Evolutionary conservation across 2,113 vertebrate genomes (phyloP), one percentile per base, ranked within the genome.

Genomic region (Cephalopholis sonnerati): DNA sequence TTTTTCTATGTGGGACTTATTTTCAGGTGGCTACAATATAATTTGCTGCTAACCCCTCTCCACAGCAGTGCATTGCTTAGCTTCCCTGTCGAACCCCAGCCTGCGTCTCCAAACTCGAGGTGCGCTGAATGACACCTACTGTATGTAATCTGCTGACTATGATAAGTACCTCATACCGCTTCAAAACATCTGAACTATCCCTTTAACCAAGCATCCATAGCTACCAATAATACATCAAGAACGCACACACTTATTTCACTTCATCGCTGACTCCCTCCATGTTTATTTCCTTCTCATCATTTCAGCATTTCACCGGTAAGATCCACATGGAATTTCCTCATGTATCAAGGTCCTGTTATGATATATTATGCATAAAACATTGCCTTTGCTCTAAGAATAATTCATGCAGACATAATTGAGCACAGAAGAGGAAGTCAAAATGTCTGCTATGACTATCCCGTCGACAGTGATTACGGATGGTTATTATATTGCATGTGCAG

Each of bases 331-430:
- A 54, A 58, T 59, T 62, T 66, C 46, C 50, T 63, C 16, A 3
- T 73, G 55, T 57, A 81, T 75, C 69, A 32, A 82, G 58, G 63
- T 79, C 59, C 73, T 53, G 79, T 79, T 77, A 79, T 79, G 75
- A 87, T 81, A 87, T 77, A 73, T 66, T 64, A 84, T 87, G 73
- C 64, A 89, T 89, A 74, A 86, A 91, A 82, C 80, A 87, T 82
- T 58, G 70, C 66, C 71, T 89, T 85, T 81, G 71, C 81, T 86
- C 63, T 32, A 46, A 65, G 75, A 91, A 90, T 81, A 72, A 85
- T 93, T 87, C 81, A 91, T 74, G 76, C 67, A 83, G 63, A 83
- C 77, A 84, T 82, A 81, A 84, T 84, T 84, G 80, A 88, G 87
- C 81, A 74, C 32, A 51, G 84, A 85, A 25, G 78, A 82, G 61